Conservation (phyloP, 2,113 vertebrate species). For the Crotalus helleri region DNA sequence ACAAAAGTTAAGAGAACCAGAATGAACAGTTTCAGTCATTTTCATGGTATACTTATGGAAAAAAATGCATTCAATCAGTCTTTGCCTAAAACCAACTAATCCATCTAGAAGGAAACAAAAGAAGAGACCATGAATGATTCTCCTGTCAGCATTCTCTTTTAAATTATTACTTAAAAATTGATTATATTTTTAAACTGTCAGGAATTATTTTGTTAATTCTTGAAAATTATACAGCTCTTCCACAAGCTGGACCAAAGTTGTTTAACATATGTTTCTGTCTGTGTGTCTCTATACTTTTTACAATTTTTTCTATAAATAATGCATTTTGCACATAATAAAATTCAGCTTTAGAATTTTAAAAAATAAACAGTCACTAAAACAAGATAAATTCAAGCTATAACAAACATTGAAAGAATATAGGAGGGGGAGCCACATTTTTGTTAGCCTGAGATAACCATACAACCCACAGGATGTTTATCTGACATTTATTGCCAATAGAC, state of each 20-base stretch:
- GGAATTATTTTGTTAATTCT: background rate
- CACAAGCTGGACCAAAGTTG: background rate
- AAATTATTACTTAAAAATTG: background rate
- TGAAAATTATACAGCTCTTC: background rate
- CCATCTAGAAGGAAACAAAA: background rate
- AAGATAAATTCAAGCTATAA: background rate
- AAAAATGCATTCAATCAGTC: background rate
- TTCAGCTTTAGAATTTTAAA: background rate
- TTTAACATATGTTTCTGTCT: background rate
- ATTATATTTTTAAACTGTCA: background rate
- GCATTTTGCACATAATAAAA: background rate
- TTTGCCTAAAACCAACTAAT: background rate
- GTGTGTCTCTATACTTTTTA: background rate
- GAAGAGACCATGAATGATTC: background rate
- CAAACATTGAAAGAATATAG: background rate
- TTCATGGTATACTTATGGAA: background rate
- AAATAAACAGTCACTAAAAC: background rate
- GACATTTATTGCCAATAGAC: background rate
- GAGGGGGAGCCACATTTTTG: background rate
- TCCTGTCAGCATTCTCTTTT: background rate
- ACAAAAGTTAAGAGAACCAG: background rate
- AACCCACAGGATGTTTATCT: conserved; percentile 7
- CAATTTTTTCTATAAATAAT: background rate
- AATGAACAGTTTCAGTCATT: background rate
- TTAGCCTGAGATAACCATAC: background rate